phyloP scores from a whole-genome alignment of 2,113 vertebrate genomes.

The Camelus dromedarius region DNA sequence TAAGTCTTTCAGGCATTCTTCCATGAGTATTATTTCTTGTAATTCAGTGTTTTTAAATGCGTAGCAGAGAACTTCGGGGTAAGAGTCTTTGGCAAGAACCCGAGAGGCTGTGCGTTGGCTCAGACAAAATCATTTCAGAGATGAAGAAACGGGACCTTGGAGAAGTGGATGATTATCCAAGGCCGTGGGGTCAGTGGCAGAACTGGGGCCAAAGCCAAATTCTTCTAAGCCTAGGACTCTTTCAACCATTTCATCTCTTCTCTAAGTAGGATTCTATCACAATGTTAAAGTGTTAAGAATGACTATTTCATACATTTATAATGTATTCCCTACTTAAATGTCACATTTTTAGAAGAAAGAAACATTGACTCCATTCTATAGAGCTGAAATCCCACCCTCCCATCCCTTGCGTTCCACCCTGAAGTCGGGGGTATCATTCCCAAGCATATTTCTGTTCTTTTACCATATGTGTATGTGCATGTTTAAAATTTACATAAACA shows the following conservation, averaged over 20 bases:
- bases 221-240: background rate
- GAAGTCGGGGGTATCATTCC: background rate
- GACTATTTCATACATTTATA: background rate
- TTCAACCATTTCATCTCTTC: background rate
- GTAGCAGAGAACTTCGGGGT: background rate
- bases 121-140: conserved; percentile 49
- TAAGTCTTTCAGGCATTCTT: background rate
- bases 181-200: background rate
- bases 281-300: background rate
- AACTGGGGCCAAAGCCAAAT: background rate
- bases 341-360: background rate
- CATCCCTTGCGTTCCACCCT: background rate
- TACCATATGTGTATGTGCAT: background rate
- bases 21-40: background rate
- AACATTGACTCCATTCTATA: background rate
- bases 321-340: background rate
- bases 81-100: conserved; percentile 37
- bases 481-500: background rate
- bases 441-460: background rate
- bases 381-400: background rate
- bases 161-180: background rate
- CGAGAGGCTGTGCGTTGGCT: background rate
- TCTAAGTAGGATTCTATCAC: background rate
- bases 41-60: background rate
- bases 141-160: background rate